Base-by-base conservation (phyloP, 2,797 vertebrate genomes). In the Lacerta bilineata region DNA sequence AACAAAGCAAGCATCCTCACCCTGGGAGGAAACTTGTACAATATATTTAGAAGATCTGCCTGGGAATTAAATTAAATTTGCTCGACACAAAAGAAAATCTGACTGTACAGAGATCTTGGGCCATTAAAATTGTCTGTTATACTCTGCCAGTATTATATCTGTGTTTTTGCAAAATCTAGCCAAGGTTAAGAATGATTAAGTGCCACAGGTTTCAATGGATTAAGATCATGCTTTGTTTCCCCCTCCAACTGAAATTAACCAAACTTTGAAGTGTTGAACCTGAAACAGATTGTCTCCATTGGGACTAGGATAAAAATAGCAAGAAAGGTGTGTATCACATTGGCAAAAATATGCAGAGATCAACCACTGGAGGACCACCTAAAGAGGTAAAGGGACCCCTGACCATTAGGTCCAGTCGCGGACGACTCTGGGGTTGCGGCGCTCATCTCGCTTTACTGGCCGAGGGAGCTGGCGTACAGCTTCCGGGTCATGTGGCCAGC, bases 131-230 rank as follows among this genome's bases (percentile, higher is more conserved):
- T 64, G 77, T 18, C 7, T 39, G 20, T 25, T 87, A 74, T 61
- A 61, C 39, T 17, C 64, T 87, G n/a, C 77, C 43, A 69, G 5
- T 61, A 64, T 74, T 80, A 29, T 13, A 59, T n/a, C 17, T 39
- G 8, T 83, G 33, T 29, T 18, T 39, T 59, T 41, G 4, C 39
- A 82, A 7, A 82, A 64, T 43, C 29, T 36, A 27, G 71, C 29
- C 39, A 82, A 74, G 86, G 55, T 81, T 81, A 75, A 61, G 46
- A 25, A 55, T 10, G 39, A 59, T 87, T 59, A 87, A 55, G 20
- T 87, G 55, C 20, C 59, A 66, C 59, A 10, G 10, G 29, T 68
- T 61, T 50, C 29, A 72, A 68, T 43, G 68, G 55, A n/a, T 39
- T 80, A 80, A 23, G 13, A 11, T 7, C n/a, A 18, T 36, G 11